These are phyloP conservation scores for Xanthostigma xanthostigma DNA, from an alignment of 2,888 invertebrate genomes.

Conservation along the genomic window DNA sequence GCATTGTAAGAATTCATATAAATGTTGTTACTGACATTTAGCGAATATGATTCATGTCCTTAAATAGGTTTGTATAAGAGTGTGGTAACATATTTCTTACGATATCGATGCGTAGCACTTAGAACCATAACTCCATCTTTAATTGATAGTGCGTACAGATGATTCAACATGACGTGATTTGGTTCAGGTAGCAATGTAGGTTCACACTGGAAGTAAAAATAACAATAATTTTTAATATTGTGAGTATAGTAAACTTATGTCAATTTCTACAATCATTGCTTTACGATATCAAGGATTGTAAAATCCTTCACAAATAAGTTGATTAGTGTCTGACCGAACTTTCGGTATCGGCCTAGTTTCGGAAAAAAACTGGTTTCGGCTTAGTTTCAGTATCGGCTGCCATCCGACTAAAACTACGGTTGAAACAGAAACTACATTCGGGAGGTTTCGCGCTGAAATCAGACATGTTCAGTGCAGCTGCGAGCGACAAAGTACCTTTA, in stretches of 20 bases:
- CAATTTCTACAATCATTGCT: not conserved
- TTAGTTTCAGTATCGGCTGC: no score
- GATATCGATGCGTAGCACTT: constrained; percentile 94
- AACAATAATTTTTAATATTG: not conserved
- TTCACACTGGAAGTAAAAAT: constrained; percentile 64
- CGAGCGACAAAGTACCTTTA: no score
- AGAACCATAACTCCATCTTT: constrained; percentile 99
- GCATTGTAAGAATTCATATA: not conserved
- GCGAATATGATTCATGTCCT: constrained; percentile 12
- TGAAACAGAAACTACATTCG: no score
- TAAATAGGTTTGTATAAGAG: constrained; percentile 95
- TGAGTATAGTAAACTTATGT: no score
- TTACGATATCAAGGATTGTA: not conserved
- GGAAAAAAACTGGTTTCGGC: no score
- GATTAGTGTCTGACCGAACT: no score
- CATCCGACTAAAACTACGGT: no score
- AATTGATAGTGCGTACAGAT: constrained; percentile 96
- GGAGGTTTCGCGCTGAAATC: no score
- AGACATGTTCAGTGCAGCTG: no score
- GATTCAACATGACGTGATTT: constrained; percentile 99
- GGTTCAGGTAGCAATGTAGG: constrained; percentile 98
- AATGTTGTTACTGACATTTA: not conserved
- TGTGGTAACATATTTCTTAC: constrained; percentile 99
- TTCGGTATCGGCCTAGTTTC: no score
- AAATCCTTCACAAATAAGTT: no score